A percentile compares a stretch with the other conserved stretches of the same genome.
These are phyloP conservation scores for Typhlomys cinereus DNA, from an alignment of 2,113 vertebrate genomes.

Conservation along the genomic window DNA sequence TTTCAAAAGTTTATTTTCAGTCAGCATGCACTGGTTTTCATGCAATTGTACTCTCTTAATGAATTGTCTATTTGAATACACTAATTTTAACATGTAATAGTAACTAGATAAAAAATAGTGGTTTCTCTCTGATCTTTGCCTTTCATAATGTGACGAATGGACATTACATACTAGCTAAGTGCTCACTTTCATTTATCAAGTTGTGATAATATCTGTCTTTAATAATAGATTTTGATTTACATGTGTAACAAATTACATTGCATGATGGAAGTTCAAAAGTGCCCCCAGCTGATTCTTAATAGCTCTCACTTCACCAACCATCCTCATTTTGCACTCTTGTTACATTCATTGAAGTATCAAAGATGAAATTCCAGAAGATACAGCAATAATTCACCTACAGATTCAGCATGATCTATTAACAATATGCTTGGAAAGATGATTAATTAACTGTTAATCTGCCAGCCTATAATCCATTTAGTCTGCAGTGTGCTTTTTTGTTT, in stretches of 20 bases:
- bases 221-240: not conserved
- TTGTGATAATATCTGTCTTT: not conserved
- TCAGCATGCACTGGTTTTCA: not conserved
- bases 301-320: not conserved
- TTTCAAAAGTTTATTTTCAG: not conserved
- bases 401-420: not conserved
- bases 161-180: not conserved
- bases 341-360: conserved; percentile 2
- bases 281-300: not conserved
- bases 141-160: not conserved
- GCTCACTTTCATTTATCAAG: not conserved
- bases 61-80: not conserved
- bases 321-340: not conserved
- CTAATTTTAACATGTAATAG: not conserved
- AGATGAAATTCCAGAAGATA: not conserved
- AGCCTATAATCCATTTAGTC: not conserved
- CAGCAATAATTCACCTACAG: not conserved
- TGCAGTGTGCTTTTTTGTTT: not conserved
- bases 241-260: not conserved
- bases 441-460: not conserved
- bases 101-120: not conserved
- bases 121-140: not conserved
- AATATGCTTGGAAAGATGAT: not conserved
- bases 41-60: not conserved
- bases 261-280: not conserved